Base-by-base conservation (phyloP, 2,797 vertebrate species). In the Anolis apletophallus region DNA sequence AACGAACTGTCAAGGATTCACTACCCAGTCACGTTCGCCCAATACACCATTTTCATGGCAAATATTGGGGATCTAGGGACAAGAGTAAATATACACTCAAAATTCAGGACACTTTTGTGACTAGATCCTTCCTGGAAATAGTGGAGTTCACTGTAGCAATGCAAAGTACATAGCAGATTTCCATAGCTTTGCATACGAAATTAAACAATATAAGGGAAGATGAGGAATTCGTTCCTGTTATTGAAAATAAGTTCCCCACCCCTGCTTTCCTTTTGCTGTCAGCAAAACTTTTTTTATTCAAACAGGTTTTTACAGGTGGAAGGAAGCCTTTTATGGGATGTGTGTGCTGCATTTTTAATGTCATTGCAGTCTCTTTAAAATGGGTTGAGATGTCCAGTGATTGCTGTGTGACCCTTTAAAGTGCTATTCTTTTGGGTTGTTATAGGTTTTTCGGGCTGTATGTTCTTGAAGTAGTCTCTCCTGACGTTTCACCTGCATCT, bases 41-140 rank as follows among this genome's bases (percentile, higher is more conserved):
- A 85, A 13, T 7, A 61, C 1, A 67, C 11, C 5, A 87, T 36
- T 61, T 61, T 71, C 84, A 36, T 34, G 2, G 29, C 29, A 85
- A 73, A 46, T 87, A 21, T 86, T 69, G 71, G 82, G 68, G 50
- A 83, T 90, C 86, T 69, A 50, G 21, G 78, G 23, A 26, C 59
- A 17, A 64, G 79, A 77, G 64, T 76, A 72, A 81, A 52, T 6
- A 52, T 2, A 1, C 3, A 1, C 69, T 91, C 21, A 3, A 55
- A 75, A 8, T 54, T 87, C 77, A 85, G 10, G 36, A 75, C 2
- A 82, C 59, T 1, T 87, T 64, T 64, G 29, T 26, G 19, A 34
- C 6, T n/a, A 8, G 68, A 1, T 81, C 50, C 5, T 88, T 77
- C 83, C n/a, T 78, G 59, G 26, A 76, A 83, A 87, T 61, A 46